phyloP scores from a whole-genome alignment of 2,888 invertebrate genomes.

The Deilephila porcellus region DNA sequence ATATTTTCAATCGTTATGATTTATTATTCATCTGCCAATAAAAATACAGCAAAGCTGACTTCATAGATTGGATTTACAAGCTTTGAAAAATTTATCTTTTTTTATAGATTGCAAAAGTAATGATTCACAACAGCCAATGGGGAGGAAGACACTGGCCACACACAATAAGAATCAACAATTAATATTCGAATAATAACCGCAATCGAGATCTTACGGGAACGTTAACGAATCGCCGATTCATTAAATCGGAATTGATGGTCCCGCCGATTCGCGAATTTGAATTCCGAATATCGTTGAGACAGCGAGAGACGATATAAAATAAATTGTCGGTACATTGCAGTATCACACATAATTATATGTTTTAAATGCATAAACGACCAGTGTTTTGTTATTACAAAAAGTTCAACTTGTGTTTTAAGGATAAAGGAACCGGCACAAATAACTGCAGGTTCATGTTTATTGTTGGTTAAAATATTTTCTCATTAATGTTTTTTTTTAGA shows the following conservation, averaged over 20 bases:
- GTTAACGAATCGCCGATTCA: conserved; percentile 44
- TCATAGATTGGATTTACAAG: conserved; percentile 17
- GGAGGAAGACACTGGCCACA: conserved; percentile 21
- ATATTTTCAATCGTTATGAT: conserved; percentile 3
- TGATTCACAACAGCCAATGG: conserved; percentile 16
- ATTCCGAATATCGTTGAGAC: conserved; percentile 39
- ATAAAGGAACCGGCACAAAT: neutral
- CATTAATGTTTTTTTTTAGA: no score
- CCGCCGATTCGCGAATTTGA: conserved; percentile 37
- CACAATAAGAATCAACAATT: conserved; percentile 34
- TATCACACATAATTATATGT: conserved; percentile 32
- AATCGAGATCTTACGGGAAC: conserved; percentile 23
- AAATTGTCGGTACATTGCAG: conserved; percentile 43
- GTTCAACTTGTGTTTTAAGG: neutral
- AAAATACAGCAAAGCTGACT: neutral
- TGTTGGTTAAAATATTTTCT: neutral
- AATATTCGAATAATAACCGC: conserved; percentile 32
- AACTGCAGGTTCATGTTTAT: neutral
- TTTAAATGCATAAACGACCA: conserved; percentile 17
- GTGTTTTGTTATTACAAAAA: conserved; percentile 20
- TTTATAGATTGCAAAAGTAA: neutral
- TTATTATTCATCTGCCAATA: conserved; percentile 19
- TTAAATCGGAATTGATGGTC: conserved; percentile 45
- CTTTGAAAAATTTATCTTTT: neutral
- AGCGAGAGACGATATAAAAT: conserved; percentile 36